Evolutionary conservation across 2,888 invertebrate species (phyloP), one percentile per base, ranked within the genome.

Genomic region (Hydriomena furcata): DNA sequence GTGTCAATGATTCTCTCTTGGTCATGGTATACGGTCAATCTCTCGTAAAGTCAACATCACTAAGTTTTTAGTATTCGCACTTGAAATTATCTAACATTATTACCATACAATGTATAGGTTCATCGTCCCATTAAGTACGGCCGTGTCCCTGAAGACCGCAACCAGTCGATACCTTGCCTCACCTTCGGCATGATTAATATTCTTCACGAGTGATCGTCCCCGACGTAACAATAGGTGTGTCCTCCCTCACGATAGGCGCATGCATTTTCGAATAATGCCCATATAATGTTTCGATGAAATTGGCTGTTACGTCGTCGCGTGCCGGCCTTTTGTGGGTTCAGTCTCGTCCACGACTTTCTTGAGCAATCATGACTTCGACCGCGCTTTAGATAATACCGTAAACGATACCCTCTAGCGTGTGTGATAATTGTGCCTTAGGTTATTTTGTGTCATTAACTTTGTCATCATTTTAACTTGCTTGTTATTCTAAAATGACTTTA

Each of bases 231-330:
- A 86, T 87, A 76, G 84, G 68, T 71, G 71, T 73, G 77, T 73
- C 64, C 61, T 65, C 67, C 73, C 77, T 78, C 81, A 78, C 79
- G 75, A 78, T 83, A 46, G 84, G 81, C 84, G 86, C 85, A 82
- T 87, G 87, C 84, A 87, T 89, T 86, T 85, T 80, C 81, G 81
- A 79, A 85, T 88, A 90, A 89, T 86, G 79, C 82, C 89, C 88
- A 86, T 90, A 87, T 84, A 83, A 86, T 84, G 86, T 80, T 84
- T 72, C 81, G 81, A 86, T 85, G 79, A 84, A 82, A 87, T 86
- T 81, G 85, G 73, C 79, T 80, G 68, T 71, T 76, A 70, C 74
- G 69, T 79, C 71, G 76, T 79, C 71, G 76, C 82, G 79, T 76
- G 82, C 63, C 65, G 65, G 70, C 75, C 79, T 79, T 69, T 68